A percentile compares a stretch with the other conserved stretches of the same genome.
Evolutionary conservation across 2,113 vertebrate genomes (phyloP).

Genomic region (Terrapene triunguis): DNA sequence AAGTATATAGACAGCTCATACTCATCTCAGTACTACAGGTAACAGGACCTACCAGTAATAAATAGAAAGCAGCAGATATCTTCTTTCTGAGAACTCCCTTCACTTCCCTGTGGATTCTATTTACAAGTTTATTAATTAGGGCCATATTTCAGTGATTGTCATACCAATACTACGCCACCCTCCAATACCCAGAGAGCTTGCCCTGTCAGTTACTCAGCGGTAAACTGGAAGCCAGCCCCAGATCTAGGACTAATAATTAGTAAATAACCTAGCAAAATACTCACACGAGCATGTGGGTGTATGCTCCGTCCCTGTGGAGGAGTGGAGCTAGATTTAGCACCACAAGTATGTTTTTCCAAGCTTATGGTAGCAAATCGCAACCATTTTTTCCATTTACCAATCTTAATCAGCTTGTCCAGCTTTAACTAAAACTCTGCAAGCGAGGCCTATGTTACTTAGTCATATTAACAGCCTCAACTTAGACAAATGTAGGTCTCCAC

Average conservation of each 20-base stretch:
- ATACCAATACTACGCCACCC: not conserved
- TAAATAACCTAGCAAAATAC: not conserved
- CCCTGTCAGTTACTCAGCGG: not conserved
- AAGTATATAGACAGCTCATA: not conserved
- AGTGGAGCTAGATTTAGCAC: not conserved
- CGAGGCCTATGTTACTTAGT: not conserved
- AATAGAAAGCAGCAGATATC: accelerated
- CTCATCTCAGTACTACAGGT: not conserved
- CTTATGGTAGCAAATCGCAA: accelerated
- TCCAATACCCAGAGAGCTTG: not conserved
- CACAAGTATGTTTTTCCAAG: not conserved
- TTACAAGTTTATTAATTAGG: not conserved
- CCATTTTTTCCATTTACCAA: not conserved
- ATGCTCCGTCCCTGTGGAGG: not conserved
- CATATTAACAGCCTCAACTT: not conserved
- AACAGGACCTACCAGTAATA: not conserved
- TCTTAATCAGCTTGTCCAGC: not conserved
- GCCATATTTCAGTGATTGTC: not conserved
- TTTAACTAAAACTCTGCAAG: not conserved
- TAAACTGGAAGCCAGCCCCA: not conserved
- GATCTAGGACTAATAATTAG: not conserved
- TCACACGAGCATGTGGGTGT: accelerated
- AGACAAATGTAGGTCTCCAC: not conserved
- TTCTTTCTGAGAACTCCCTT: not conserved
- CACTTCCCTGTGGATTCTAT: not conserved